Evolutionary conservation across 2,888 invertebrate species (phyloP), one percentile per base, ranked within the genome.

Genomic region (Endotricha flammealis): DNA sequence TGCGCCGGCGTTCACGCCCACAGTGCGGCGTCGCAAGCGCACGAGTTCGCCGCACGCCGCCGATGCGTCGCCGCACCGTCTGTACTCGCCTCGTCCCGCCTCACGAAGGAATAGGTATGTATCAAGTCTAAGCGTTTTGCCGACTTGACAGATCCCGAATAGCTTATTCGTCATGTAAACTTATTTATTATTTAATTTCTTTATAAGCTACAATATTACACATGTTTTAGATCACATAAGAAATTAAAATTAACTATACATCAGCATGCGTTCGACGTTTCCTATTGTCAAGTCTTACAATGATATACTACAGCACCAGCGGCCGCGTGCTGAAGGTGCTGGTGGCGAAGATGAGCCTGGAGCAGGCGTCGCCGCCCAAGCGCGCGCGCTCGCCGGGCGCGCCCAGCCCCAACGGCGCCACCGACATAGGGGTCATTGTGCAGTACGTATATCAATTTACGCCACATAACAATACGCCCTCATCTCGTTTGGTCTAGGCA

Each of bases 331-430:
- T 83, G 0, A 82, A 83, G 42, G 83, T 83, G 37, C 22, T 85
- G 12, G 71, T 85, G 1, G 66, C 82, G 0, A 85, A 83, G 55
- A 69, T 85, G 72, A 64, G 63, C 0, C 49, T 79, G 36, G 69
- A 69, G n/a, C n/a, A n/a, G n/a, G n/a, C 11, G 7, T 29, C 30
- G 22, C 41, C 34, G 12, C 14, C 36, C 8, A 36, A 29, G 13
- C 42, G 43, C 10, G 35, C 52, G 27, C 38, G 55, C 42, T 43
- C 58, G 2, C 69, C 75, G 51, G 76, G 81, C 55, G 78, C 81
- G 24, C 85, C 85, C 39, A 82, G 81, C 45, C 82, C 82, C 6
- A 78, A 82, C 40, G 85, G 85, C 0, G 67, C 81, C 14, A 85
- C 85, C 0, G 73, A 76, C 39, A 50, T 73, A 0, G 51, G 68